Evolutionary conservation across 2,888 invertebrate species (phyloP).

Genomic region (Macrophya annulata): DNA sequence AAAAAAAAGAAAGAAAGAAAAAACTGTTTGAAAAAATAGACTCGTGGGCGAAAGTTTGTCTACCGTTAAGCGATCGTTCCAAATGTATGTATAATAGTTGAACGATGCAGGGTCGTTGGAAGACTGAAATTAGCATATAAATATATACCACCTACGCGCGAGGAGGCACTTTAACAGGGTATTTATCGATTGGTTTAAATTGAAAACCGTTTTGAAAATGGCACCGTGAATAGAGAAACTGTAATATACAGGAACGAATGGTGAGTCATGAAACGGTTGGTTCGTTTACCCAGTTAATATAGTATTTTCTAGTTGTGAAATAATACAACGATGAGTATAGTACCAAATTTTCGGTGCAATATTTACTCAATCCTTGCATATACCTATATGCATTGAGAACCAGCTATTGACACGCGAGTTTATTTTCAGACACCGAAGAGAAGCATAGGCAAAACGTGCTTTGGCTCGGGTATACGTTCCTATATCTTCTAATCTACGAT

Average conservation of each 20-base stretch:
- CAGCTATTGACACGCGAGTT: conserved; percentile 34
- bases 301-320: conserved; percentile 1
- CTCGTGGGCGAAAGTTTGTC: conserved; percentile 10
- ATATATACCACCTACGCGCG: conserved; percentile 24
- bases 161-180: neutral
- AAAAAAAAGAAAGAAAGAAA: neutral
- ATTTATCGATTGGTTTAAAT: neutral
- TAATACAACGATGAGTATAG: conserved; percentile 13
- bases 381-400: neutral
- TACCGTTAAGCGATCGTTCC: neutral
- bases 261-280: conserved; percentile 25
- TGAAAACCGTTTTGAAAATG: neutral
- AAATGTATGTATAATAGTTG: neutral
- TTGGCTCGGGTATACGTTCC: conserved; percentile 11
- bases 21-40: neutral
- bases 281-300: neutral
- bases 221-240: neutral
- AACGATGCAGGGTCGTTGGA: conserved; percentile 7
- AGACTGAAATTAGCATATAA: conserved; percentile 1
- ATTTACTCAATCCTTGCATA: conserved; percentile 1
- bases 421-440: conserved; percentile 32
- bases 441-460: conserved; percentile 14
- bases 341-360: conserved; percentile 22
- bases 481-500: neutral
- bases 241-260: neutral